These are phyloP conservation scores for Microctonus hyperodae DNA, from an alignment of 2,888 invertebrate species.

Conservation along the genomic window DNA sequence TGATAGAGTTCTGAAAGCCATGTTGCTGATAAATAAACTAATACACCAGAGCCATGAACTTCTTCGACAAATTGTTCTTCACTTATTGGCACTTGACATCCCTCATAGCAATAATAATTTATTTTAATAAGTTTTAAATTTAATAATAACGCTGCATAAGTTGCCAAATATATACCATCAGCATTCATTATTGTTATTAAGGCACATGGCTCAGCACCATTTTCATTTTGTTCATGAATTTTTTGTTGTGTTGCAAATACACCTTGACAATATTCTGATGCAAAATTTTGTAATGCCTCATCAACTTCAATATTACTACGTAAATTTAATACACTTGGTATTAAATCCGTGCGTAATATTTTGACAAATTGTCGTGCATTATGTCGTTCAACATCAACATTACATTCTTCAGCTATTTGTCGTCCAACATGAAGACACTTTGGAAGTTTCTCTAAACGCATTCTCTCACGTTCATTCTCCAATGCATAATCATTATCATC, in stretches of 20 bases:
- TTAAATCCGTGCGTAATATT: constrained; percentile 74
- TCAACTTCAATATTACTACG: constrained; percentile 89
- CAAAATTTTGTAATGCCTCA: constrained; percentile 89
- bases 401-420: constrained; percentile 68
- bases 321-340: constrained; percentile 78
- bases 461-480: constrained; percentile 60
- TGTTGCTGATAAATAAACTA: constrained; percentile 90
- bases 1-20: constrained; percentile 95
- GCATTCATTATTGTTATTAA: constrained; percentile 87
- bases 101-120: constrained; percentile 73
- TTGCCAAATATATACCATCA: constrained; percentile 92
- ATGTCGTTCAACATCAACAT: constrained; percentile 85
- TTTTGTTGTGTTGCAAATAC: constrained; percentile 58
- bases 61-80: constrained; percentile 90
- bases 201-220: constrained; percentile 62
- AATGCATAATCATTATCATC: constrained; percentile 57
- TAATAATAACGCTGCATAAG: constrained; percentile 83
- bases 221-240: constrained; percentile 53
- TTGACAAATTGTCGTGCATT: constrained; percentile 86
- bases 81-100: constrained; percentile 63
- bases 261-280: constrained; percentile 87
- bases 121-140: constrained; percentile 80
- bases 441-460: constrained; percentile 67
- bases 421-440: constrained; percentile 67
- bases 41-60: constrained; percentile 89